A percentile compares a stretch with the other conserved stretches of the same genome.
Evolutionary conservation across 2,113 vertebrate species (phyloP).

Genomic region (Puffinus mauretanicus): DNA sequence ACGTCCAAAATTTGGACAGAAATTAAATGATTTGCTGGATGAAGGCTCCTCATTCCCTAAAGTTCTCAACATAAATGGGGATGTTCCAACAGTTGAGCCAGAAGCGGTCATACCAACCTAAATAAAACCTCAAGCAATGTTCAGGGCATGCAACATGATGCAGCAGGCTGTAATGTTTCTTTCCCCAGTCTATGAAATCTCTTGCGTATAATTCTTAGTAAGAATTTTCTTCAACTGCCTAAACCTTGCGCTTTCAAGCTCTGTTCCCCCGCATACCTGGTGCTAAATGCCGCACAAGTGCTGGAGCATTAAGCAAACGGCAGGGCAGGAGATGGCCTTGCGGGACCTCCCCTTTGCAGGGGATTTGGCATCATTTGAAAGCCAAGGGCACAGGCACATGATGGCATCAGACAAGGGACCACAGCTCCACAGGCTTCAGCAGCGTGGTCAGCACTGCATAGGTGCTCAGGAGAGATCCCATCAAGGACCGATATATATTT

Average conservation of each 20-base stretch:
- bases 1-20: rapidly evolving
- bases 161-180: not conserved
- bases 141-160: not conserved
- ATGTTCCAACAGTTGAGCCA: not conserved
- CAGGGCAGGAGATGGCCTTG: not conserved
- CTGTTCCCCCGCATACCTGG: not conserved
- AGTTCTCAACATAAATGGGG: not conserved
- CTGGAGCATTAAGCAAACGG: not conserved
- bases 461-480: not conserved
- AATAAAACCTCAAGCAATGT: not conserved
- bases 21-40: not conserved
- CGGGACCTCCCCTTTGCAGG: not conserved
- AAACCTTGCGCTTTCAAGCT: not conserved
- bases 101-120: not conserved
- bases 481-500: rapidly evolving
- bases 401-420: not conserved
- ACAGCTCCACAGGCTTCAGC: not conserved
- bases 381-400: no score
- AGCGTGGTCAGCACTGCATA: not conserved
- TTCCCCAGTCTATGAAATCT: not conserved
- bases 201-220: no score
- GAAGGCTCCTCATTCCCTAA: not conserved
- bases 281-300: not conserved
- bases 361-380: not conserved
- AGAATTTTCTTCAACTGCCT: not conserved